These are phyloP conservation scores for Heliconius eleuchia DNA, from an alignment of 1,140 invertebrate species.

Conservation along the genomic window DNA sequence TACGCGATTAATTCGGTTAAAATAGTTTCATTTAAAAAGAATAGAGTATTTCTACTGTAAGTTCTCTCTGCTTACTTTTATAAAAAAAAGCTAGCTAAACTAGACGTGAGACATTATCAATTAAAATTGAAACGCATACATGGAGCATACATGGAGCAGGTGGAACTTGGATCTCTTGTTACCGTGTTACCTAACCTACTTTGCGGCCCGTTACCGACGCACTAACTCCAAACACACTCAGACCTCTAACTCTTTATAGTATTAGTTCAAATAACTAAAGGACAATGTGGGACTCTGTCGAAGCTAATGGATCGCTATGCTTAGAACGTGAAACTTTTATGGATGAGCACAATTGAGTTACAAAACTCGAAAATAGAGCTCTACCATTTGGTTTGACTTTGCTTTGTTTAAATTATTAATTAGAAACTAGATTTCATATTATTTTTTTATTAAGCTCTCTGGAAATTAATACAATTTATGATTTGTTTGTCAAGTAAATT, in stretches of 20 bases:
- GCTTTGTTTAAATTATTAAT: slow-evolving; percentile 28
- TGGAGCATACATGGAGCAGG: neutral
- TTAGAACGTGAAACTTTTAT: slow-evolving; percentile 67
- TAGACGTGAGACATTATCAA: too few species aligned
- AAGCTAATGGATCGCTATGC: slow-evolving; percentile 72
- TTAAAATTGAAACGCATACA: neutral
- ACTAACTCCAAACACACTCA: slow-evolving; percentile 55
- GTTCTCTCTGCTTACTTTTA: too few species aligned
- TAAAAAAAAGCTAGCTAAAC: too few species aligned
- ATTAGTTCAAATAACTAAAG: slow-evolving; percentile 67
- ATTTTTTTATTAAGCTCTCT: neutral
- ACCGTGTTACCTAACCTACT: slow-evolving; percentile 55
- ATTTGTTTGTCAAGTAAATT: neutral
- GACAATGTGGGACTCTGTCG: slow-evolving; percentile 59
- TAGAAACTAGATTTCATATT: neutral
- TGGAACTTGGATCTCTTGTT: slow-evolving; percentile 6
- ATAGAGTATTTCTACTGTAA: too few species aligned
- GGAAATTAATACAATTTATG: neutral
- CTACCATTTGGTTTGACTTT: slow-evolving; percentile 4
- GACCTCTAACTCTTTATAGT: slow-evolving; percentile 68
- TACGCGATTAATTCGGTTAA: too few species aligned
- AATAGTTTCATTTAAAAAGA: too few species aligned
- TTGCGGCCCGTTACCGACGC: slow-evolving; percentile 50
- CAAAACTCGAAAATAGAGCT: slow-evolving; percentile 56
- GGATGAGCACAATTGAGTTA: slow-evolving; percentile 66